Conservation (phyloP, 1,140 invertebrate genomes). For the Phocides pigmalion region DNA sequence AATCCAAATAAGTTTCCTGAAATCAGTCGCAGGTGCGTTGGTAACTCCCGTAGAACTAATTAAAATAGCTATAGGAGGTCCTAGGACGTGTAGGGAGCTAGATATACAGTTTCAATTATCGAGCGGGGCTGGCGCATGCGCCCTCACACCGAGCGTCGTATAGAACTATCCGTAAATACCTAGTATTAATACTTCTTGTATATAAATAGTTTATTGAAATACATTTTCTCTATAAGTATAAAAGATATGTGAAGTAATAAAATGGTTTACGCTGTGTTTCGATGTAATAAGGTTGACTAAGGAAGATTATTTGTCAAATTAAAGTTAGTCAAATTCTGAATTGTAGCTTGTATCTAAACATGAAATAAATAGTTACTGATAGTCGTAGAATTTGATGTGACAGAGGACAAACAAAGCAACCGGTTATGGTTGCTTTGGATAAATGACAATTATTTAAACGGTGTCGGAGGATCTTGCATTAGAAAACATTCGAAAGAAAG, state of each 20-base stretch:
- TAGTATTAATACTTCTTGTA: not conserved
- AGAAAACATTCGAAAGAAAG: too few species aligned
- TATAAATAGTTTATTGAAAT: not conserved
- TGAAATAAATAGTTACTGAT: too few species aligned
- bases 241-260: too few species aligned
- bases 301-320: too few species aligned
- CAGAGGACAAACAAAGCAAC: too few species aligned
- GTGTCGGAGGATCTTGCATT: too few species aligned
- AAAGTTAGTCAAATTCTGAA: too few species aligned
- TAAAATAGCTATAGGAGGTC: not conserved
- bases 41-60: not conserved
- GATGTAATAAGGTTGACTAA: not conserved
- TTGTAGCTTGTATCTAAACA: too few species aligned
- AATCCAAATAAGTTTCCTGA: not conserved
- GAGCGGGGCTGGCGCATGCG: slow-evolving; percentile 9
- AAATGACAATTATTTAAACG: too few species aligned
- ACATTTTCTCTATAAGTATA: not conserved
- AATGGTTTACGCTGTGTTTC: not conserved
- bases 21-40: not conserved
- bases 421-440: too few species aligned
- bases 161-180: not conserved
- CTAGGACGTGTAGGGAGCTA: slow-evolving; percentile 11
- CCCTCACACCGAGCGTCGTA: not conserved
- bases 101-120: slow-evolving; percentile 17
- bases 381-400: too few species aligned